Evolutionary conservation across 2,113 vertebrate genomes (phyloP).

Genomic region (Elaphurus davidianus): DNA sequence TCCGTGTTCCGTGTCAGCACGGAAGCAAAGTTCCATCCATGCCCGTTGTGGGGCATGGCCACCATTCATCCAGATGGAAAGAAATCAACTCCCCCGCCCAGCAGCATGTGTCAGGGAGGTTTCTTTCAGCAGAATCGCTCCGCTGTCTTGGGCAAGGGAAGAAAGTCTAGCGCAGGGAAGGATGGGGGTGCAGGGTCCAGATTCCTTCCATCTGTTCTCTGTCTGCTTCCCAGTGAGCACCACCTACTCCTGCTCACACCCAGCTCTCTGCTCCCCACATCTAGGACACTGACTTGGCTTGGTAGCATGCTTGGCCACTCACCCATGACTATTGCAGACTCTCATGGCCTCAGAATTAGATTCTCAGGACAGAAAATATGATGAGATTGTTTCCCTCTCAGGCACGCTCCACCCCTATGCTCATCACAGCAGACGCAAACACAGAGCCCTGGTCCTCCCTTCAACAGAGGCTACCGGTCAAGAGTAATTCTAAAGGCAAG

Average conservation of each 20-base stretch:
- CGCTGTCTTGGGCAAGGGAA: neutral
- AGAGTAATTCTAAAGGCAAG: neutral
- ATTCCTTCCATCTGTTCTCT: neutral
- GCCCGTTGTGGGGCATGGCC: neutral
- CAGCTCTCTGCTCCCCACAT: neutral
- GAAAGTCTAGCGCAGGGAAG: neutral
- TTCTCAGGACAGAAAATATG: neutral
- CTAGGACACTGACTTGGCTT: neutral
- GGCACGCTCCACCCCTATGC: neutral
- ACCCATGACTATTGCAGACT: neutral
- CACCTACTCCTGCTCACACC: neutral
- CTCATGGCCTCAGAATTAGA: neutral
- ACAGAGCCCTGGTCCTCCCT: neutral
- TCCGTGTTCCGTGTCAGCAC: fast-evolving
- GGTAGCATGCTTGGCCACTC: neutral
- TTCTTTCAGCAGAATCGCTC: neutral
- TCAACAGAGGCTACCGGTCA: neutral
- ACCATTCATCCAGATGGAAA: neutral
- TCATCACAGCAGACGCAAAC: neutral
- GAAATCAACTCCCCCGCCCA: neutral
- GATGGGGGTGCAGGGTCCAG: neutral
- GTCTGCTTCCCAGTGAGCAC: neutral
- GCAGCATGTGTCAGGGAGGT: neutral
- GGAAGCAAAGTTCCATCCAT: neutral
- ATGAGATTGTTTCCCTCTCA: neutral